Percentiles rank a stretch among this genome's conserved stretches.
These are phyloP conservation scores for Pogonocichla stellata DNA, from an alignment of 2,113 vertebrate species.

Conservation along the genomic window DNA sequence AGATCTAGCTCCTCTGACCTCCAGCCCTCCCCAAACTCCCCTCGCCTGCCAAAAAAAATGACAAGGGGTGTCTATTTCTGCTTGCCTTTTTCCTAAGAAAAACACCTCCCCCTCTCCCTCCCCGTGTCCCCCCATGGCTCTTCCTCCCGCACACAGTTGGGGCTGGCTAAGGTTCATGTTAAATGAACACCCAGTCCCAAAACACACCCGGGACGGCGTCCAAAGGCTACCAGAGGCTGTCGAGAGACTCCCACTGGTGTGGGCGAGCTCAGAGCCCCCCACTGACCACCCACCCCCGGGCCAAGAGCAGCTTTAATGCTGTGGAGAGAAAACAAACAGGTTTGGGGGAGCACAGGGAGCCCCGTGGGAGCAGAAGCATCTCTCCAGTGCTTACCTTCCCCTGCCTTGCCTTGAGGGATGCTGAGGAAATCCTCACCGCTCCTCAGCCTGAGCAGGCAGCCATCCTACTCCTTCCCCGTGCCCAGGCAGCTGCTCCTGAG, in stretches of 20 bases:
- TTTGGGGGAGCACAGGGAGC: background rate
- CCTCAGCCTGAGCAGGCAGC: background rate
- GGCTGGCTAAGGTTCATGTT: background rate
- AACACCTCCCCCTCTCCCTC: background rate
- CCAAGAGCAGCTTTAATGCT: background rate
- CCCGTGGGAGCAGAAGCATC: background rate
- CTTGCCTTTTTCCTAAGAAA: slow-evolving; percentile 31
- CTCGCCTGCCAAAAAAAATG: slow-evolving; percentile 31
- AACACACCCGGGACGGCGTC: background rate
- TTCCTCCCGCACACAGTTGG: background rate
- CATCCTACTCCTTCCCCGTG: background rate
- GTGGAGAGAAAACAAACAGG: background rate
- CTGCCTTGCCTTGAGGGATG: background rate
- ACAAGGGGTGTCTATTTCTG: slow-evolving; percentile 34
- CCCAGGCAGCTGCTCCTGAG: background rate
- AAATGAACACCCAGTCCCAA: slow-evolving; percentile 5
- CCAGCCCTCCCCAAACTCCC: background rate
- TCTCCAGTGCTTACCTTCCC: slow-evolving; percentile 51
- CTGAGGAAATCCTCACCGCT: slow-evolving; percentile 1
- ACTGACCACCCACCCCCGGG: background rate
- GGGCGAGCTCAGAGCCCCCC: background rate
- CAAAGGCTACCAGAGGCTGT: background rate
- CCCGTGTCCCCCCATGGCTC: background rate
- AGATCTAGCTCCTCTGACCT: slow-evolving; percentile 1
- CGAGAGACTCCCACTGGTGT: background rate